Evolutionary conservation across 1,140 invertebrate genomes (phyloP).

Genomic region (Lepidurus arcticus): DNA sequence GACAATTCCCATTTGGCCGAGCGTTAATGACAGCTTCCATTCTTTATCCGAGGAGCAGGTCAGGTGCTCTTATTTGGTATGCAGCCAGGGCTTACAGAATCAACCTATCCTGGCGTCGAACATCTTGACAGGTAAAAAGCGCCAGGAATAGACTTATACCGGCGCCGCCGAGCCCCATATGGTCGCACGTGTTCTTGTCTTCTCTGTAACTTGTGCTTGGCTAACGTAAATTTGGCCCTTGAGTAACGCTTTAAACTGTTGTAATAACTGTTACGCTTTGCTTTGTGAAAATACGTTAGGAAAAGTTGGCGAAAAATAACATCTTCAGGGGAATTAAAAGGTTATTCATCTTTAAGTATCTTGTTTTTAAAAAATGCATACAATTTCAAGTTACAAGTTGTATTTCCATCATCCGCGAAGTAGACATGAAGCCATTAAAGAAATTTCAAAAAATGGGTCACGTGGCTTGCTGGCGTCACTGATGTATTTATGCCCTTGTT

Average conservation of each 20-base stretch:
- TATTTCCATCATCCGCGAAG: too few relatives aligned
- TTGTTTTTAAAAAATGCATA: too few relatives aligned
- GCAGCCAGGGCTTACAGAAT: not conserved
- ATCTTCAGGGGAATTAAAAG: too few relatives aligned
- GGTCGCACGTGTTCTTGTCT: not conserved
- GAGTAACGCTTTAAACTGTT: not conserved
- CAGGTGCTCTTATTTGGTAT: slow-evolving; percentile 21
- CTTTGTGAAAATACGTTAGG: too few relatives aligned
- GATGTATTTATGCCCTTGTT: too few relatives aligned
- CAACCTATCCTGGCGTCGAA: not conserved
- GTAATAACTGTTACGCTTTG: too few relatives aligned
- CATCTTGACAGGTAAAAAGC: not conserved
- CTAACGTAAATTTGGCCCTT: not conserved
- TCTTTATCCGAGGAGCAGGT: slow-evolving; percentile 7
- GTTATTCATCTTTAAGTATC: too few relatives aligned
- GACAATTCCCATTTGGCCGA: slow-evolving; percentile 6
- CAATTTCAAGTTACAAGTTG: too few relatives aligned
- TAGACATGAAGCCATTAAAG: too few relatives aligned
- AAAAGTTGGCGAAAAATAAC: too few relatives aligned
- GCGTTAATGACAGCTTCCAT: slow-evolving; percentile 21
- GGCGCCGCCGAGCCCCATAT: not conserved
- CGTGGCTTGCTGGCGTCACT: too few relatives aligned
- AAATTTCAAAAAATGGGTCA: too few relatives aligned
- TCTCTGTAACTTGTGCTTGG: not conserved
- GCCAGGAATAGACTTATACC: not conserved